A percentile compares a stretch with the other conserved stretches of the same genome.
Conservation (phyloP, 2,888 invertebrate genomes). For the Aphelenchoides bicaudatus region DNA sequence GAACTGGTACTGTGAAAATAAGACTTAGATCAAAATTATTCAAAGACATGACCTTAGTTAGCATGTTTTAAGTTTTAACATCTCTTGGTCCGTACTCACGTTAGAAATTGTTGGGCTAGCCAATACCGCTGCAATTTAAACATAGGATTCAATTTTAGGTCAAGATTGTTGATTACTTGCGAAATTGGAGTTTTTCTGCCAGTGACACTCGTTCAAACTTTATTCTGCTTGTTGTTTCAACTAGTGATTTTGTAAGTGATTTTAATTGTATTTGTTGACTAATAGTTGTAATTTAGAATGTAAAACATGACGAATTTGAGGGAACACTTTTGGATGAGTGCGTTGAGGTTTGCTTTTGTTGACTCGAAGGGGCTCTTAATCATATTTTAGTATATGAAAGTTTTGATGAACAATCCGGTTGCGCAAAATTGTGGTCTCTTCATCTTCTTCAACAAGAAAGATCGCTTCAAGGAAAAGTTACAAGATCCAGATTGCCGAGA, state of each 20-base stretch:
- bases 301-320: conserved; percentile 40
- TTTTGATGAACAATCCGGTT: conserved; percentile 31
- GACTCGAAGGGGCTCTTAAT: too few relatives aligned
- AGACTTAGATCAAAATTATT: background rate
- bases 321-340: conserved; percentile 52
- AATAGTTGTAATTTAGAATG: too few relatives aligned
- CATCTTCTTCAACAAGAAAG: conserved; percentile 56
- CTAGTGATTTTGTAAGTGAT: conserved; percentile 55
- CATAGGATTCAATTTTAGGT: too few relatives aligned
- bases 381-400: conserved; percentile 35
- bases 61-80: too few relatives aligned
- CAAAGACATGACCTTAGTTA: background rate
- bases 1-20: conserved; percentile 38
- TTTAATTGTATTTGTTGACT: too few relatives aligned
- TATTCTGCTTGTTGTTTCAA: conserved; percentile 51
- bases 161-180: conserved; percentile 22
- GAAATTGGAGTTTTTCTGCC: conserved; percentile 30
- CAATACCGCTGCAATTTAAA: too few relatives aligned
- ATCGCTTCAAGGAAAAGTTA: conserved; percentile 48
- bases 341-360: too few relatives aligned
- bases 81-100: too few relatives aligned
- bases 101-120: too few relatives aligned
- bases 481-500: conserved; percentile 29
- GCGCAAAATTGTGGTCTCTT: conserved; percentile 45
- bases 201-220: conserved; percentile 41